Conservation (phyloP, 2,797 vertebrate species). For the Fringilla coelebs region DNA sequence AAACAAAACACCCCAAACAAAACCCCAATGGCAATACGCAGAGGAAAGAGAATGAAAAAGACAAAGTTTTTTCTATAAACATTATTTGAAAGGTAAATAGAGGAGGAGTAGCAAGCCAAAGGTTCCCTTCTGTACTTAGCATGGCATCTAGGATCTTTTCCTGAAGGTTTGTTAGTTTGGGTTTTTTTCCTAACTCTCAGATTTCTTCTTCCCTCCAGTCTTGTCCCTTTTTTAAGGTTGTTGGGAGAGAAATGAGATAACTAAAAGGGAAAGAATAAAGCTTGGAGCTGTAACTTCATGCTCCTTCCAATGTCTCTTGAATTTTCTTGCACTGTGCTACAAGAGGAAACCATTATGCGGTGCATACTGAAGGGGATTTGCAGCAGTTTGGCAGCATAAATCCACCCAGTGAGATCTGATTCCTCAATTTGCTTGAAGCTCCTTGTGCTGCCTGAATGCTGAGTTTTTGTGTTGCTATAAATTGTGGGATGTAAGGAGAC, state of each 20-base stretch:
- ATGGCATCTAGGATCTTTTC: neutral
- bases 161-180: neutral
- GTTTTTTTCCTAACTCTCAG: neutral
- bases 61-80: neutral
- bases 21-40: neutral
- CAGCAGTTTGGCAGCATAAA: neutral
- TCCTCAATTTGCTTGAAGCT: neutral
- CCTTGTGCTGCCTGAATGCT: neutral
- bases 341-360: neutral
- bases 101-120: neutral
- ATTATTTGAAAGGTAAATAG: neutral
- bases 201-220: neutral
- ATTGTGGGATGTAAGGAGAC: neutral
- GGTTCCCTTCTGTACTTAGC: neutral
- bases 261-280: neutral
- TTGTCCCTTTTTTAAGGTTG: neutral
- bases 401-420: neutral
- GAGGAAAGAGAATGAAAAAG: neutral
- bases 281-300: slow-evolving; percentile 1
- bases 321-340: neutral
- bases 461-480: neutral
- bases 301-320: neutral
- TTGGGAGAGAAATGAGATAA: neutral
- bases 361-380: neutral
- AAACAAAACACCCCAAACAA: neutral